Evolutionary conservation across 2,113 vertebrate genomes (phyloP).

Genomic region (Oncorhynchus nerka): DNA sequence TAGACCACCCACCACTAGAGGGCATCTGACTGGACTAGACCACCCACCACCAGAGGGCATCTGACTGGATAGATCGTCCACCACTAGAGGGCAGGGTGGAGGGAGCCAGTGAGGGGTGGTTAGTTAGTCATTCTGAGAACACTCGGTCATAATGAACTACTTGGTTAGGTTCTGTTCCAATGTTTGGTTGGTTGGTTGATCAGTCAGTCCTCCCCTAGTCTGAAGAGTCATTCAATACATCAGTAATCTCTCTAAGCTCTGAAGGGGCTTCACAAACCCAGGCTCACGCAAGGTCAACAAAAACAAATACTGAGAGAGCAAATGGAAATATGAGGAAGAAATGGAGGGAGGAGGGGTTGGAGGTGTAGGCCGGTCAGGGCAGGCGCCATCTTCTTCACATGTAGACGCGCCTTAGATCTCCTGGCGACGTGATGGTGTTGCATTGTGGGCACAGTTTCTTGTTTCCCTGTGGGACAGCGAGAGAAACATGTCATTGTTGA

Average conservation of each 20-base stretch:
- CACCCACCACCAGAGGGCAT: background rate
- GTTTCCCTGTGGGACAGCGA: constrained; percentile 81
- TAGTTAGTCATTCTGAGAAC: background rate
- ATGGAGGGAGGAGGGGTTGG: constrained; percentile 12
- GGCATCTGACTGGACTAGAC: too few species aligned
- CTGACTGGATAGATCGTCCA: background rate
- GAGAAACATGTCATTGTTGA: background rate
- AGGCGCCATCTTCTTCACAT: constrained; percentile 82
- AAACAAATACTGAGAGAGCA: constrained; percentile 35
- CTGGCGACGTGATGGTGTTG: constrained; percentile 98
- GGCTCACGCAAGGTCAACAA: background rate
- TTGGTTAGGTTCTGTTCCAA: background rate
- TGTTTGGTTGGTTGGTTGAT: background rate
- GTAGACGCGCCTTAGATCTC: constrained; percentile 97
- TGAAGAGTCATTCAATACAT: constrained; percentile 30
- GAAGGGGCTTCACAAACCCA: background rate
- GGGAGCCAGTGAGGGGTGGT: background rate
- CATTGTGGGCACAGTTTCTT: constrained; percentile 99
- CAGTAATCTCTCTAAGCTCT: constrained; percentile 31
- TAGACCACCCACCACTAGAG: too few species aligned
- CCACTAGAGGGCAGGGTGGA: background rate
- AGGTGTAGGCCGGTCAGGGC: constrained; percentile 19
- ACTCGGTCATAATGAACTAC: background rate
- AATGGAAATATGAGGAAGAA: constrained; percentile 21
- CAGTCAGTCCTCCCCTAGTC: constrained; percentile 13